Conservation (phyloP, 2,888 invertebrate species). For the Blastobasis adustella region DNA sequence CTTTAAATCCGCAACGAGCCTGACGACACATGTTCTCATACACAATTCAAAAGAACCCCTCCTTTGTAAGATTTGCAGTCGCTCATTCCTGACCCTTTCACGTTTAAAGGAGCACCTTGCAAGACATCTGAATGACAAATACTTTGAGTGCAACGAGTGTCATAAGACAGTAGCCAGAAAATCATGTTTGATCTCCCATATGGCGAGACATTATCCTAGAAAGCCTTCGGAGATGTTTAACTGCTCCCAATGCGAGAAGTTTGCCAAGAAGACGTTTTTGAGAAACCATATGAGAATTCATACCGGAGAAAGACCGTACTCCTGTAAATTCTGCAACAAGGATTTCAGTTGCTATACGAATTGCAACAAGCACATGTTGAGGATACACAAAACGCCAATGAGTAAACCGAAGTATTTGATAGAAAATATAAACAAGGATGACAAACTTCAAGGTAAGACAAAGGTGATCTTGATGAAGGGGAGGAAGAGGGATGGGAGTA, state of each 20-base stretch:
- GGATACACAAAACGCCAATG: conserved; percentile 13
- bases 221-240: no score
- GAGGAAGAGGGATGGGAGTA: background rate
- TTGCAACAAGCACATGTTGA: conserved; percentile 20
- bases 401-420: conserved; percentile 5
- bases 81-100: background rate
- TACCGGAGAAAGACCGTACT: conserved; percentile 16
- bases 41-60: conserved; percentile 6
- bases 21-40: background rate
- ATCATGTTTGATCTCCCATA: no score
- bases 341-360: conserved; percentile 19
- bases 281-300: conserved; percentile 14
- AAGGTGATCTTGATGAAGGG: background rate
- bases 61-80: conserved; percentile 6
- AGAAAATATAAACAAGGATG: background rate
- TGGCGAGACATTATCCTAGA: no score
- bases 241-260: conserved; percentile 43
- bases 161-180: conserved; percentile 3
- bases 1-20: conserved; percentile 6
- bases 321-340: conserved; percentile 13
- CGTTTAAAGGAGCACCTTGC: conserved; percentile 12
- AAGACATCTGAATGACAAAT: conserved; percentile 16
- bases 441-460: background rate
- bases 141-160: conserved; percentile 21
- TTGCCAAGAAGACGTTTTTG: conserved; percentile 72